Evolutionary conservation across 2,797 vertebrate genomes (phyloP).

Genomic region (Coranthus polyacanthus): DNA sequence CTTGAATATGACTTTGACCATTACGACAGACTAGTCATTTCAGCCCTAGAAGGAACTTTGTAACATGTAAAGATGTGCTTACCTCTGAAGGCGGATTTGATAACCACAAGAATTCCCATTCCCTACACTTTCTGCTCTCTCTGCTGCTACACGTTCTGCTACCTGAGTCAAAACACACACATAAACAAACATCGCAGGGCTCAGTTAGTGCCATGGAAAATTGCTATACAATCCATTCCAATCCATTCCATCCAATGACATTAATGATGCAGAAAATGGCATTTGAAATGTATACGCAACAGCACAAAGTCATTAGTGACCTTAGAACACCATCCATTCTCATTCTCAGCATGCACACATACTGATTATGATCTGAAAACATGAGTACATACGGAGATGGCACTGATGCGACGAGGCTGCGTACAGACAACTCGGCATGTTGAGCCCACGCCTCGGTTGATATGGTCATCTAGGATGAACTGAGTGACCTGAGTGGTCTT

Average conservation of each 20-base stretch:
- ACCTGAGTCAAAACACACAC: conserved; percentile 82
- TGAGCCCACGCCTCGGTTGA: conserved; percentile 90
- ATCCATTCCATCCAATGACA: no score
- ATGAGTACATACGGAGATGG: conserved; percentile 89
- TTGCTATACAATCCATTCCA: not conserved
- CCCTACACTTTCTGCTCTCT: conserved; percentile 93
- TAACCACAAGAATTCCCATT: conserved; percentile 94
- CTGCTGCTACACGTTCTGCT: conserved; percentile 94
- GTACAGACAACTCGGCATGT: conserved; percentile 94
- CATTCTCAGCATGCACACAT: not conserved
- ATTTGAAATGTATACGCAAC: not conserved
- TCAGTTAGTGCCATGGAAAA: not conserved
- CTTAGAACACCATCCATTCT: not conserved
- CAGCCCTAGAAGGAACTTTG: no score
- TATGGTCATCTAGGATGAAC: conserved; percentile 95
- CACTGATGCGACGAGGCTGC: conserved; percentile 95
- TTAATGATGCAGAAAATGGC: not conserved
- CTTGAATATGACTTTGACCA: no score
- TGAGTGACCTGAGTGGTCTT: conserved; percentile 98
- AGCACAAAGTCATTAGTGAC: not conserved
- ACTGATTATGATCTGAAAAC: not conserved
- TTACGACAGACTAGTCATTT: no score
- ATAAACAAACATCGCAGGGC: not conserved
- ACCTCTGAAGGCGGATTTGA: conserved; percentile 98
- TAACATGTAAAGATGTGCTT: conserved; percentile 34